Conservation (phyloP, 2,113 vertebrate species). For the Muscicapa adusta region DNA sequence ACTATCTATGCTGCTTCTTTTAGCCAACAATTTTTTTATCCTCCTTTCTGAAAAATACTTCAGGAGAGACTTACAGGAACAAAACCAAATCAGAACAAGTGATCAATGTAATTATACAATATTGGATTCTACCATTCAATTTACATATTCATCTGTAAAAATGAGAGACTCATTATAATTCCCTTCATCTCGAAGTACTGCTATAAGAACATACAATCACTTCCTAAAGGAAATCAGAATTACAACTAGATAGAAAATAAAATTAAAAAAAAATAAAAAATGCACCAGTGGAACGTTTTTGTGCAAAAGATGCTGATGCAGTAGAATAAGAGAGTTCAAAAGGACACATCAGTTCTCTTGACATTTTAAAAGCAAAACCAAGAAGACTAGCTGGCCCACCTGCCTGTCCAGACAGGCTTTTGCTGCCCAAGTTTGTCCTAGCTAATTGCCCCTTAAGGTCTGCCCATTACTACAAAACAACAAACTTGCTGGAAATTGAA, state of each 20-base stretch:
- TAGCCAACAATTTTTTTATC: not conserved
- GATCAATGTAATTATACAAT: slow-evolving; percentile 19
- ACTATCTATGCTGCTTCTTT: not conserved
- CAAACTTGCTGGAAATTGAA: not conserved
- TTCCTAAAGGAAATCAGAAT: slow-evolving; percentile 25
- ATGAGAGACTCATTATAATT: not conserved
- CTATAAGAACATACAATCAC: not conserved
- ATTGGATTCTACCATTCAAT: slow-evolving; percentile 7
- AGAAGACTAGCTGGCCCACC: not conserved
- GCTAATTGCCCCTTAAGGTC: not conserved
- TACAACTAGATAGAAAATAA: not conserved
- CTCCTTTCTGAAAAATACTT: not conserved
- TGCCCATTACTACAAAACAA: not conserved
- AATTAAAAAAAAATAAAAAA: too few species aligned
- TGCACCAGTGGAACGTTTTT: not conserved
- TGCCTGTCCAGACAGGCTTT: not conserved
- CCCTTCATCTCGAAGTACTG: not conserved
- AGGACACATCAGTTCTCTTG: not conserved
- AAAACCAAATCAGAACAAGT: not conserved
- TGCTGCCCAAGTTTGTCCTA: not conserved
- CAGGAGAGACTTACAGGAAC: not conserved
- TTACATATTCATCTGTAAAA: slow-evolving; percentile 17
- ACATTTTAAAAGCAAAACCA: not conserved
- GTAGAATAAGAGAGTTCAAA: not conserved
- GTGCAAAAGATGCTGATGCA: not conserved